These are phyloP conservation scores for Vombatus ursinus DNA, from an alignment of 2,113 vertebrate species.

Conservation along the genomic window DNA sequence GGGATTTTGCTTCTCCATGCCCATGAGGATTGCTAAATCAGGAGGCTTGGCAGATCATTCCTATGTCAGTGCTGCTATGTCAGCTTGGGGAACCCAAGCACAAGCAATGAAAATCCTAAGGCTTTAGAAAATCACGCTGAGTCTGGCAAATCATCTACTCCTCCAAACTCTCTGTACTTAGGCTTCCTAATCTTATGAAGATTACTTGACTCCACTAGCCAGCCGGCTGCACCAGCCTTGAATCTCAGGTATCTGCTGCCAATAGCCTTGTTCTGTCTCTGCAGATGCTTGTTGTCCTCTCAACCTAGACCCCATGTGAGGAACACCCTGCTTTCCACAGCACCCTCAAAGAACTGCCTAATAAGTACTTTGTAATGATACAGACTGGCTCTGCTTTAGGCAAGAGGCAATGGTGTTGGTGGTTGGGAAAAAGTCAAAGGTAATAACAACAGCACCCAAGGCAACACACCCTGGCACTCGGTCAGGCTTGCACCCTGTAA, in stretches of 20 bases:
- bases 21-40: not conserved
- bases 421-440: constrained; percentile 8
- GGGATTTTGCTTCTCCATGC: not conserved
- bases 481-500: too few relatives aligned
- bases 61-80: not conserved
- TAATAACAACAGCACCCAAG: not conserved
- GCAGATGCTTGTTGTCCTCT: not conserved
- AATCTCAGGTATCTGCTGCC: not conserved
- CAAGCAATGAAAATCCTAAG: not conserved
- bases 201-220: not conserved
- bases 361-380: not conserved
- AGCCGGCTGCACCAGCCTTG: not conserved
- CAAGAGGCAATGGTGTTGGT: not conserved
- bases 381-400: not conserved
- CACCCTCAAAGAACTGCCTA: not conserved
- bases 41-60: not conserved
- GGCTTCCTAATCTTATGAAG: not conserved
- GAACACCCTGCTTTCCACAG: not conserved
- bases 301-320: not conserved
- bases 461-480: too few relatives aligned
- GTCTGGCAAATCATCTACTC: not conserved
- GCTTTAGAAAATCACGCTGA: not conserved
- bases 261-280: not conserved
- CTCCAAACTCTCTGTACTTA: not conserved
- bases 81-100: not conserved